A percentile compares a stretch with the other conserved stretches of the same genome.
phyloP scores from a whole-genome alignment of 1,140 invertebrate species.

The Atta cephalotes region DNA sequence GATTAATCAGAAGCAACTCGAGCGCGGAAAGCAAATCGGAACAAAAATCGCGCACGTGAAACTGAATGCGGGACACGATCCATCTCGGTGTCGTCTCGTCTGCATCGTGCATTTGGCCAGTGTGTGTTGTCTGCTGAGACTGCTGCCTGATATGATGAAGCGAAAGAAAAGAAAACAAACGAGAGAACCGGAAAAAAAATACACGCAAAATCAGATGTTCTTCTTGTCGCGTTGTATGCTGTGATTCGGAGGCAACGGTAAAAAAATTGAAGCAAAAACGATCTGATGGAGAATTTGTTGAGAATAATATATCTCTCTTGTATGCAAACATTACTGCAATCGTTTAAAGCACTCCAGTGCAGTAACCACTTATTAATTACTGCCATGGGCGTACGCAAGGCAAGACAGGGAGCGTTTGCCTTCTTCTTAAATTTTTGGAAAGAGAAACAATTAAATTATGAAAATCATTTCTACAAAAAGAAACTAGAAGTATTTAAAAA shows the following conservation, averaged over 20 bases:
- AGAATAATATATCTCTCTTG: background rate
- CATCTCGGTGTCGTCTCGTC: constrained; percentile 84
- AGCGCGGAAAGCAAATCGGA: constrained; percentile 56
- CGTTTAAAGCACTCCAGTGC: background rate
- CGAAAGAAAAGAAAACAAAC: constrained; percentile 6
- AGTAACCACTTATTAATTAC: too few relatives aligned
- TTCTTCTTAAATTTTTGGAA: too few relatives aligned
- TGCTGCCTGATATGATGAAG: constrained; percentile 72
- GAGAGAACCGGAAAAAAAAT: background rate
- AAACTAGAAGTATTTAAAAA: too few relatives aligned
- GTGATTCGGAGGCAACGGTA: constrained; percentile 30
- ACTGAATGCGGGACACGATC: constrained; percentile 82
- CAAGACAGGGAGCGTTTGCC: too few relatives aligned
- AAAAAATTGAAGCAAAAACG: background rate
- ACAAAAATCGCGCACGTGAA: constrained; percentile 73
- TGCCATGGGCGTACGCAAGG: too few relatives aligned
- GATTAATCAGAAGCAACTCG: constrained; percentile 61
- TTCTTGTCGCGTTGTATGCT: constrained; percentile 29
- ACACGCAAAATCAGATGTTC: background rate
- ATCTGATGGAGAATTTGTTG: background rate
- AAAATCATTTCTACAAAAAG: too few relatives aligned
- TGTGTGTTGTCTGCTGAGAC: constrained; percentile 78
- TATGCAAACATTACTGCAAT: background rate
- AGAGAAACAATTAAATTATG: too few relatives aligned
- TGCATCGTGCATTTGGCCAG: constrained; percentile 80